Evolutionary conservation across 2,888 invertebrate species (phyloP).

Genomic region (Mechanitis mazaeus): DNA sequence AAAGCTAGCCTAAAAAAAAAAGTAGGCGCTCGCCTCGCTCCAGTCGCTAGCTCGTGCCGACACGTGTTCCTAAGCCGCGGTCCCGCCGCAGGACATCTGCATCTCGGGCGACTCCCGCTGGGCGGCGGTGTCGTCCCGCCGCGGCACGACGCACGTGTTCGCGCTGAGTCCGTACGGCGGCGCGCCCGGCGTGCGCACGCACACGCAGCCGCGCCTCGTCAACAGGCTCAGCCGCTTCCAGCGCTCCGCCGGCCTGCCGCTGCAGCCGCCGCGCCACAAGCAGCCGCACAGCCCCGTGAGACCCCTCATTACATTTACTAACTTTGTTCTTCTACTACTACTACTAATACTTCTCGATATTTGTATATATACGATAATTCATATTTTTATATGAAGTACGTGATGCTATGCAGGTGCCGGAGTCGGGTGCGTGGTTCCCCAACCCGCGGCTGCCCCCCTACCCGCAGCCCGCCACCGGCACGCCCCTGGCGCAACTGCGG

Average conservation of each 20-base stretch:
- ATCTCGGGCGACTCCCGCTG: constrained; percentile 96
- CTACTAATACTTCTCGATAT: too few species aligned
- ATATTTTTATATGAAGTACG: constrained; percentile 1
- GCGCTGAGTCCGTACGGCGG: constrained; percentile 98
- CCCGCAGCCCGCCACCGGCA: constrained; percentile 87
- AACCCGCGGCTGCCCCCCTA: constrained; percentile 95
- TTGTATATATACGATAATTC: background rate
- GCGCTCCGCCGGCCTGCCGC: constrained; percentile 91
- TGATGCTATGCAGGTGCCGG: constrained; percentile 44
- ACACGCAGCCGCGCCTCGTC: constrained; percentile 94
- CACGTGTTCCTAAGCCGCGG: too few species aligned
- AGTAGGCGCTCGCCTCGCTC: too few species aligned
- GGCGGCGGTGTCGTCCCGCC: constrained; percentile 95
- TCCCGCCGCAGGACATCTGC: constrained; percentile 81
- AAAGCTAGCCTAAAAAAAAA: too few species aligned
- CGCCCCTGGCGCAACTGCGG: constrained; percentile 91
- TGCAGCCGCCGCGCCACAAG: constrained; percentile 74
- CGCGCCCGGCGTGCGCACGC: constrained; percentile 92
- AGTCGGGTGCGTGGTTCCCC: constrained; percentile 80
- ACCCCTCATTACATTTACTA: background rate
- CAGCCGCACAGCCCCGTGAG: constrained; percentile 48
- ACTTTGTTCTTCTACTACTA: too few species aligned
- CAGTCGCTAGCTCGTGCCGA: too few species aligned
- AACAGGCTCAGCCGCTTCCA: constrained; percentile 97
- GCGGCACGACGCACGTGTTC: constrained; percentile 98